Percentiles rank a stretch among this genome's conserved stretches.
These are phyloP conservation scores for Drosophila kepulauana DNA, from an alignment of 1,140 invertebrate species.

Conservation along the genomic window DNA sequence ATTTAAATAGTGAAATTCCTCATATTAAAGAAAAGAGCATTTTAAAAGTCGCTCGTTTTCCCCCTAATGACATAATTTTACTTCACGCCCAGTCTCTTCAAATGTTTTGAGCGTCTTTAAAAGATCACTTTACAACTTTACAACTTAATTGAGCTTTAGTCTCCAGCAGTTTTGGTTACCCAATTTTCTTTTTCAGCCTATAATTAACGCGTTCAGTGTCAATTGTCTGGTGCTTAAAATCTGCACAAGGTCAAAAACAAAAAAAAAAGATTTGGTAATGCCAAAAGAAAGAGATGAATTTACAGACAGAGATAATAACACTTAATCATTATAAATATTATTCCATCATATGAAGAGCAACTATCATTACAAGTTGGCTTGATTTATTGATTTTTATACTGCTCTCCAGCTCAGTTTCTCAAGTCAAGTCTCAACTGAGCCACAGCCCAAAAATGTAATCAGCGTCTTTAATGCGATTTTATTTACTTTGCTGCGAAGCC, in stretches of 20 bases:
- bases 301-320: slow-evolving; percentile 39
- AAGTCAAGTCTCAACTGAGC: slow-evolving; percentile 7
- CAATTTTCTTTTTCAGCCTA: slow-evolving; percentile 47
- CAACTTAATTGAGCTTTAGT: slow-evolving; percentile 20
- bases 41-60: not conserved
- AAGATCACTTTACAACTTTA: not conserved
- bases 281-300: slow-evolving; percentile 16
- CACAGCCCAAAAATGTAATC: slow-evolving; percentile 31
- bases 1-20: too few relatives aligned
- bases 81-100: not conserved
- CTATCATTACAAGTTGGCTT: slow-evolving; percentile 45
- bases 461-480: slow-evolving; percentile 62
- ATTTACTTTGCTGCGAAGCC: slow-evolving; percentile 60
- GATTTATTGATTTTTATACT: slow-evolving; percentile 42
- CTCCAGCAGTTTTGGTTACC: slow-evolving; percentile 47
- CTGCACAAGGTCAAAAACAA: slow-evolving; percentile 54
- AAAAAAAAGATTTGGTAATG: slow-evolving; percentile 51
- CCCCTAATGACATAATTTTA: not conserved
- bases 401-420: slow-evolving; percentile 1
- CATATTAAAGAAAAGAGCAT: too few relatives aligned
- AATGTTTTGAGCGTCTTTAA: slow-evolving; percentile 1
- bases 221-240: slow-evolving; percentile 59
- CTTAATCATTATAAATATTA: slow-evolving; percentile 65
- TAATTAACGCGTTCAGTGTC: slow-evolving; percentile 66
- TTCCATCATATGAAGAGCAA: slow-evolving; percentile 46